Base-by-base conservation (phyloP, 2,888 invertebrate genomes). In the Choristoneura rosaceana region DNA sequence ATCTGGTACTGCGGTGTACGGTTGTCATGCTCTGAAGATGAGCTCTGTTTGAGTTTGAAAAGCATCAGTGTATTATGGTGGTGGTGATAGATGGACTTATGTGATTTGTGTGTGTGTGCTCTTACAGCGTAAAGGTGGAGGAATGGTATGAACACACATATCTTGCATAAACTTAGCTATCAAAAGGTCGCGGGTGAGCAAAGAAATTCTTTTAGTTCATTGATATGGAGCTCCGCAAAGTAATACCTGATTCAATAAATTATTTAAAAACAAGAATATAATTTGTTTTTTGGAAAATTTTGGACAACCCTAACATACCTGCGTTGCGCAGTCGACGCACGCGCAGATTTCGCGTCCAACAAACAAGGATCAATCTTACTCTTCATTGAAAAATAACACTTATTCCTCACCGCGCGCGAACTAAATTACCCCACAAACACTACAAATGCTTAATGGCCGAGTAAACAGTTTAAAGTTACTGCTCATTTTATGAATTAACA, bases 261-360 rank as follows among this genome's bases (percentile, higher is more conserved):
- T 25, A 25, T 25, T 25, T 25, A 34, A 34, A 5, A 34, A 34
- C 34, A 34, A 34, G 7, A 47, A 47, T n/a, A n/a, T n/a, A 15
- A 7, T 7, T 4, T 43, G 7, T 50, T 50, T 5, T 15, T 50
- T 50, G 2, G 8, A 4, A 52, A 52, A 52, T n/a, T 15, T 8
- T 38, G 17, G 25, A 25, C 55, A 55, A 55, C 55, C 55, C 55
- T 55, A 12, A 12, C 12, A 12, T 12, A 38, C 10, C 17, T 41
- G 63, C 74, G 71, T 75, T 76, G 69, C 74, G 74, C 67, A 76
- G 33, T 69, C 76, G 17, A 34, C 74, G 69, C 76, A 69, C 76
- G 74, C 71, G 73, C 71, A 62, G 58, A 66, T 74, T 71, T 70
- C 73, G 63, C 70, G 74, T 64, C 47, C 55, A 74, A 58, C 70